Evolutionary conservation across 2,888 invertebrate genomes (phyloP), one percentile per base, ranked within the genome.

Genomic region (Pantelozetes paolii): DNA sequence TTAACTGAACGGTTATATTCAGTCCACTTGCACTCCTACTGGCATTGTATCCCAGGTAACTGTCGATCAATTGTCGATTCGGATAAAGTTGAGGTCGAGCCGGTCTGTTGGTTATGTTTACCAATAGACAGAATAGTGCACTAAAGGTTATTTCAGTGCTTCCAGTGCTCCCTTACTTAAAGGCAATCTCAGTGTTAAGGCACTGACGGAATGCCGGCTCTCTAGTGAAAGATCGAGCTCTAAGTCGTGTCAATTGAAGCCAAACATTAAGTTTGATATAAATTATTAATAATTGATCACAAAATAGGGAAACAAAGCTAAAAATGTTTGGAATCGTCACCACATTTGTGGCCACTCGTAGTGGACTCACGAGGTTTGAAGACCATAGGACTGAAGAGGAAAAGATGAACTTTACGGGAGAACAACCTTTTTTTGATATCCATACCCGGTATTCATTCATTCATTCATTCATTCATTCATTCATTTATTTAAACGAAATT

Each of bases 331-430:
- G 79, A 26, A 77, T 80, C 15, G 78, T 77, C 18, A 62, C 77
- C 67, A 90, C 92, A 1, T 95, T 94, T 83, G 85, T 95, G 81
- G 90, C 94, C 59, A 94, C 94, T 0, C 90, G 92, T 81, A 93
- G 92, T 81, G 94, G 94, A 0, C 85, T 95, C 2, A 92, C 92
- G 0, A 85, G 94, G 76, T 94, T 94, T 92, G 89, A 91, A 80
- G 91, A 91, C 71, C 87, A 87, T 64, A 73, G 76, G 28, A 54
- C 75, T 69, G 67, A 74, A 71, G 73, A 76, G 62, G 78, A 77
- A 30, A 76, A 71, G 57, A 30, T 67, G 18, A 77, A 78, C 20
- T 6, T 5, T 23, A 28, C 48, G 2, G 42, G 26, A 28, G 70
- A 70, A 15, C 45, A 26, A 8, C 69, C 67, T 30, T 73, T 73